phyloP scores from a whole-genome alignment of 2,113 vertebrate genomes.

The Melanotaenia duboulayi region DNA sequence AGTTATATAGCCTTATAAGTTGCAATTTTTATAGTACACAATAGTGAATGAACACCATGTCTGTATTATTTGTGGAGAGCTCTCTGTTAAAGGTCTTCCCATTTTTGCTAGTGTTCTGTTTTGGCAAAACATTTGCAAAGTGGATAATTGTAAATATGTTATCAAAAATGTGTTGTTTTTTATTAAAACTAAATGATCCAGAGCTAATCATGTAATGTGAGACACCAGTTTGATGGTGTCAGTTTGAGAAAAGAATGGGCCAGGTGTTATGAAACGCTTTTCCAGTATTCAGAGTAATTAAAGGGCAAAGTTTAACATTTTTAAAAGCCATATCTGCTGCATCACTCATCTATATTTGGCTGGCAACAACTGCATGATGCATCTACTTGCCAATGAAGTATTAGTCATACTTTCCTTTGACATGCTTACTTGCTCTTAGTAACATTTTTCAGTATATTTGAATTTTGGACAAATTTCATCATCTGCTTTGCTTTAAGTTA shows the following conservation, averaged over 20 bases:
- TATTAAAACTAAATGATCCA: not conserved
- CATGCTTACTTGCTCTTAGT: not conserved
- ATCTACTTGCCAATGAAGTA: not conserved
- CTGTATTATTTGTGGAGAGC: too few species aligned
- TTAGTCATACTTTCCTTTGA: not conserved
- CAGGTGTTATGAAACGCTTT: conserved; percentile 9
- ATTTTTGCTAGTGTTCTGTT: not conserved
- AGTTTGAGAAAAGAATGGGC: not conserved
- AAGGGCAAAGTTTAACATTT: conserved; percentile 16
- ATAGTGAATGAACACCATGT: conserved; percentile 6
- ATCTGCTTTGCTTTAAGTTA: not conserved
- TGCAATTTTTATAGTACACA: conserved; percentile 13
- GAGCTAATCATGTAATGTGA: not conserved
- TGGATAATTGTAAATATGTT: not conserved
- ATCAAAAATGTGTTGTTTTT: not conserved
- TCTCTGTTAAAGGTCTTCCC: not conserved
- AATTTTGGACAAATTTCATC: not conserved
- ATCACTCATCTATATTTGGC: conserved; percentile 14
- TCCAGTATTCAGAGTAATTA: conserved; percentile 12
- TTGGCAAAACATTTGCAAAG: not conserved
- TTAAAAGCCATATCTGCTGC: conserved; percentile 1
- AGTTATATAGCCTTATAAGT: conserved; percentile 6
- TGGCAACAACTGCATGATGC: conserved; percentile 5
- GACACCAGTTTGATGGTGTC: not conserved
- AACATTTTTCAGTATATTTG: too few species aligned